phyloP scores from a whole-genome alignment of 1,140 invertebrate species.

The Drosophila sulfurigaster region DNA sequence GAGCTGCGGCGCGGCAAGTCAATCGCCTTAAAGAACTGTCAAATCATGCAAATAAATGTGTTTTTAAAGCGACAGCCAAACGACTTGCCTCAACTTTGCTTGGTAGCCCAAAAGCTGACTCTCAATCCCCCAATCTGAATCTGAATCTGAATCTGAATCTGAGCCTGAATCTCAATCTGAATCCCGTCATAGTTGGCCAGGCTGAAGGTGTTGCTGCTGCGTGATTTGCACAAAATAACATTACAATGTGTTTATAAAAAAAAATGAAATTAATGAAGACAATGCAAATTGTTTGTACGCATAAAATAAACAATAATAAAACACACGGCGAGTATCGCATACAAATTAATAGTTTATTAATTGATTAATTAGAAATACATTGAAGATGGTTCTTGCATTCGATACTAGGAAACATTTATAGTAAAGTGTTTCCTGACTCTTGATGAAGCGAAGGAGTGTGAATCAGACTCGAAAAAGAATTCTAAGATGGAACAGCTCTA shows the following conservation, averaged over 20 bases:
- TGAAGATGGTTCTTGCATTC: not conserved
- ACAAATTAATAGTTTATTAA: slow-evolving; percentile 43
- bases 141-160: not conserved
- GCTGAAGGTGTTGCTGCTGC: slow-evolving; percentile 18
- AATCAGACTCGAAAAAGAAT: not conserved
- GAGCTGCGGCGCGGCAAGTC: slow-evolving; percentile 48
- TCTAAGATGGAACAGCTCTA: not conserved
- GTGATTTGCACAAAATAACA: slow-evolving; percentile 43
- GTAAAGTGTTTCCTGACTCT: slow-evolving; percentile 3
- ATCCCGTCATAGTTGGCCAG: not conserved
- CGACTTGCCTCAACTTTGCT: not conserved
- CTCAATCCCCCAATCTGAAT: not conserved
- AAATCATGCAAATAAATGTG: slow-evolving; percentile 80
- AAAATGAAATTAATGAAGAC: slow-evolving; percentile 35
- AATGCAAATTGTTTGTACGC: slow-evolving; percentile 32
- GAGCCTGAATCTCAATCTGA: slow-evolving; percentile 19
- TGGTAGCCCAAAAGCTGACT: slow-evolving; percentile 20
- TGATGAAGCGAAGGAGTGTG: not conserved
- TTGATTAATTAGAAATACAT: slow-evolving; percentile 37
- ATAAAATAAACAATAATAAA: slow-evolving; percentile 21
- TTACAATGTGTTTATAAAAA: slow-evolving; percentile 19
- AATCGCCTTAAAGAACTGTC: slow-evolving; percentile 79
- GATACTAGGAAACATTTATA: not conserved
- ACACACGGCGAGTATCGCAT: slow-evolving; percentile 14
- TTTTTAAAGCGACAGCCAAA: slow-evolving; percentile 54